Conservation (phyloP, 2,797 vertebrate genomes). For the Argya squamiceps region DNA sequence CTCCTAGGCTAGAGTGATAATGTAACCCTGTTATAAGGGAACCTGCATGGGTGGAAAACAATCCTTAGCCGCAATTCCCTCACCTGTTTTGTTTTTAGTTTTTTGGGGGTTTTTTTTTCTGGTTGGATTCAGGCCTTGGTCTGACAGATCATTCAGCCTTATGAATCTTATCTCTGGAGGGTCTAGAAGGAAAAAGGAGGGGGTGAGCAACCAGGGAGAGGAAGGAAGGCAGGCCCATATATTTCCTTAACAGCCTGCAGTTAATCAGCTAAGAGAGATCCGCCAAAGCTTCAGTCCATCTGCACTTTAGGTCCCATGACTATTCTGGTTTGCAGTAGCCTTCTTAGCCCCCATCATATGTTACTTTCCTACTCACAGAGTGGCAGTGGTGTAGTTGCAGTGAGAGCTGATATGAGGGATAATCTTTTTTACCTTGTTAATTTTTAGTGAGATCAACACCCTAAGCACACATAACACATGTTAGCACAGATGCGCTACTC, state of each 20-base stretch:
- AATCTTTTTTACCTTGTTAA: background rate
- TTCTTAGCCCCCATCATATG: background rate
- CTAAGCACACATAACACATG: background rate
- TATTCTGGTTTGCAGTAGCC: background rate
- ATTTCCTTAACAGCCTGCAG: background rate
- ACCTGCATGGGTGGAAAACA: background rate
- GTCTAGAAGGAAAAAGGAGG: background rate
- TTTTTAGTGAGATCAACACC: background rate
- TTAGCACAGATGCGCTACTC: background rate
- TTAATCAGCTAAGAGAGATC: background rate
- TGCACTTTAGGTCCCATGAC: background rate
- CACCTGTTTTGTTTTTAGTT: accelerated
- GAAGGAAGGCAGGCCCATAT: background rate
- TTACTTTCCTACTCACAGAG: background rate
- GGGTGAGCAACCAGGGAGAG: background rate
- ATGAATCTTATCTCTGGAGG: background rate
- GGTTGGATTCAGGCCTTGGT: background rate
- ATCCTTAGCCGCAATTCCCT: background rate
- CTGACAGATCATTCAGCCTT: background rate
- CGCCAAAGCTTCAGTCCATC: background rate
- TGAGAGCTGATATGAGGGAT: background rate
- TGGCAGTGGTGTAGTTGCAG: background rate
- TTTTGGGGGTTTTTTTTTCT: background rate
- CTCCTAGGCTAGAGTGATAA: background rate
- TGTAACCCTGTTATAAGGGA: background rate